Base-by-base conservation (phyloP, 2,888 invertebrate genomes). In the Agriopis aurantiaria region DNA sequence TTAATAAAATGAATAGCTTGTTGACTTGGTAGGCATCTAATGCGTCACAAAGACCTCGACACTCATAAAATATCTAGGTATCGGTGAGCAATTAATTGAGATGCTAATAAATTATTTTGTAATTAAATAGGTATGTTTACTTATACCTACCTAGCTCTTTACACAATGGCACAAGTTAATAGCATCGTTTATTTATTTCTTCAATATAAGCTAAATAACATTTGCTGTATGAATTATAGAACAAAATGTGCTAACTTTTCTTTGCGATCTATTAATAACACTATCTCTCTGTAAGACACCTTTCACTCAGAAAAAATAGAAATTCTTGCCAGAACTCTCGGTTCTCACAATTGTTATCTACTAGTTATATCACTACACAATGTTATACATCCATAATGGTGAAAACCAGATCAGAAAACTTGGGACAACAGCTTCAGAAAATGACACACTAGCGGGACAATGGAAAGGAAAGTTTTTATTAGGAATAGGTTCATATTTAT, bases 331-430 rank as follows among this genome's bases (percentile, higher is more conserved):
- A 33, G 33, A 43, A 56, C 46, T 69, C 56, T 51, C 46, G 43
- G 14, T 69, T 69, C 69, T 56, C 69, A 69, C 57, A 9, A 69
- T 69, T 69, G 69, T 69, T 51, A 56, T 33, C 9, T 45, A 55
- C 17, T 49, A 62, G 62, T 59, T 68, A 57, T 62, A 58, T 59
- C 55, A 69, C 64, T 33, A 17, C 56, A 69, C 65, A 65, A 51
- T 52, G 45, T 45, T 40, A 43, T 10, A 49, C 49, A 64, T 49
- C 55, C 41, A n/a, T 63, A 59, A 53, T 60, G 56, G 61, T 60
- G 69, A 69, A 69, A 69, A 60, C 56, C 33, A 56, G 56, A 60
- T 46, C 60, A 60, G 60, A 58, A 68, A 68, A 62, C 52, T 56
- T 51, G 40, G 8, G 43, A 43, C 48, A 46, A 17, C 43, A 49